A percentile compares a stretch with the other conserved stretches of the same genome.
phyloP scores from a whole-genome alignment of 2,113 vertebrate species.

The Dasypus novemcinctus region DNA sequence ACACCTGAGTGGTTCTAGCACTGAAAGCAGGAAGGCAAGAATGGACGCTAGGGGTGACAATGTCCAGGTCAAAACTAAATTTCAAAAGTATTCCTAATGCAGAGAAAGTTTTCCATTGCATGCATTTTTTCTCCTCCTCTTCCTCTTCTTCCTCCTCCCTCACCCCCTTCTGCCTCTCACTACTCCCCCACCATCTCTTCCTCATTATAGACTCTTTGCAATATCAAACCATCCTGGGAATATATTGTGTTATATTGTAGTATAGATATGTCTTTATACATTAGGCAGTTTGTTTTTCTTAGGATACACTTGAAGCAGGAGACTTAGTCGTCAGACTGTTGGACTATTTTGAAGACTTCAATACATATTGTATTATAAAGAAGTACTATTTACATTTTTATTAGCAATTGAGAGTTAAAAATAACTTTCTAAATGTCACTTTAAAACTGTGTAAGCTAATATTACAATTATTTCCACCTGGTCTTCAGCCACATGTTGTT shows the following conservation, averaged over 20 bases:
- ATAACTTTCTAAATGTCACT: not conserved
- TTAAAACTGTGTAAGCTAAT: not conserved
- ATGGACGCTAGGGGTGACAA: not conserved
- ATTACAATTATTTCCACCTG: not conserved
- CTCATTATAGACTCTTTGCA: too few relatives aligned
- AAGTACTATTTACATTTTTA: not conserved
- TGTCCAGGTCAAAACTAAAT: not conserved
- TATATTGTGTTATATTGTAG: not conserved
- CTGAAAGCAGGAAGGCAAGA: not conserved
- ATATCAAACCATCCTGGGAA: not conserved
- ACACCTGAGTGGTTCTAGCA: not conserved
- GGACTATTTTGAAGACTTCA: not conserved
- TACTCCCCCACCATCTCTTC: too few relatives aligned
- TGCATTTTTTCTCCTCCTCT: not conserved
- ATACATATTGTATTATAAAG: not conserved
- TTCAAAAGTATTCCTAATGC: not conserved
- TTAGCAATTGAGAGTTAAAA: not conserved
- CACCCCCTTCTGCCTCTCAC: not conserved
- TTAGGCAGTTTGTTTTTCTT: slow-evolving; percentile 5
- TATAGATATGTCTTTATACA: not conserved
- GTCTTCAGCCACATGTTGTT: not conserved
- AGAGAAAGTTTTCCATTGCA: not conserved
- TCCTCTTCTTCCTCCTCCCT: not conserved
- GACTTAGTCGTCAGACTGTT: not conserved
- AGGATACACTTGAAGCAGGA: not conserved